These are phyloP conservation scores for Acanthurus leucopareius DNA, from an alignment of 2,797 vertebrate genomes.

Conservation along the genomic window DNA sequence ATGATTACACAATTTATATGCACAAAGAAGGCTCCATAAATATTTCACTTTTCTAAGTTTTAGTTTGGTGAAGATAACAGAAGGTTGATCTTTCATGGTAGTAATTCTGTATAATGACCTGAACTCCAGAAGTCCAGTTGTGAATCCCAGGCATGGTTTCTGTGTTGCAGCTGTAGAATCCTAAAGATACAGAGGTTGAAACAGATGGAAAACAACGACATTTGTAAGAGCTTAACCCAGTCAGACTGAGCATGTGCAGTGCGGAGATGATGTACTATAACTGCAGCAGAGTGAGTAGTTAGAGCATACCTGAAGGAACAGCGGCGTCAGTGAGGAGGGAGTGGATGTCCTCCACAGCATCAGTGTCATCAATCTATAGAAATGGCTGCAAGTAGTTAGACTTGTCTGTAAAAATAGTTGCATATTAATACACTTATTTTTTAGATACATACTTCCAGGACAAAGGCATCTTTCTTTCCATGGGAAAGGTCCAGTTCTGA, in stretches of 20 bases:
- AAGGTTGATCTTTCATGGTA: not conserved
- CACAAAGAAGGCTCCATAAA: too few species aligned
- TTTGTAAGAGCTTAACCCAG: not conserved
- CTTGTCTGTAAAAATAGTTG: not conserved
- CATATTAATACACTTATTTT: not conserved
- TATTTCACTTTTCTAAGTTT: not conserved
- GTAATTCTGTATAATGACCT: slow-evolving; percentile 82
- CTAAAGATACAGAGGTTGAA: slow-evolving; percentile 74
- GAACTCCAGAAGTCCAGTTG: slow-evolving; percentile 97
- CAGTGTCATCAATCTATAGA: slow-evolving; percentile 96
- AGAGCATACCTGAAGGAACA: slow-evolving; percentile 89
- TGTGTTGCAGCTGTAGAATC: slow-evolving; percentile 98
- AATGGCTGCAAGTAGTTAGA: slow-evolving; percentile 10
- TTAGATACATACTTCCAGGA: slow-evolving; percentile 88
- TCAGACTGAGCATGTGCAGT: not conserved
- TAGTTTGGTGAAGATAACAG: not conserved
- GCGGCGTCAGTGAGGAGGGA: slow-evolving; percentile 93
- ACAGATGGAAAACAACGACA: not conserved
- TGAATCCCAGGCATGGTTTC: slow-evolving; percentile 98
- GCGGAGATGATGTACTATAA: not conserved
- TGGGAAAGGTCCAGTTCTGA: slow-evolving; percentile 97
- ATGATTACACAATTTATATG: too few species aligned
- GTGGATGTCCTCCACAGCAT: slow-evolving; percentile 97
- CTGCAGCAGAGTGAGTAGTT: not conserved
- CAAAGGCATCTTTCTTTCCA: slow-evolving; percentile 98